phyloP scores from a whole-genome alignment of 2,888 invertebrate genomes.

The Apantesis nais region DNA sequence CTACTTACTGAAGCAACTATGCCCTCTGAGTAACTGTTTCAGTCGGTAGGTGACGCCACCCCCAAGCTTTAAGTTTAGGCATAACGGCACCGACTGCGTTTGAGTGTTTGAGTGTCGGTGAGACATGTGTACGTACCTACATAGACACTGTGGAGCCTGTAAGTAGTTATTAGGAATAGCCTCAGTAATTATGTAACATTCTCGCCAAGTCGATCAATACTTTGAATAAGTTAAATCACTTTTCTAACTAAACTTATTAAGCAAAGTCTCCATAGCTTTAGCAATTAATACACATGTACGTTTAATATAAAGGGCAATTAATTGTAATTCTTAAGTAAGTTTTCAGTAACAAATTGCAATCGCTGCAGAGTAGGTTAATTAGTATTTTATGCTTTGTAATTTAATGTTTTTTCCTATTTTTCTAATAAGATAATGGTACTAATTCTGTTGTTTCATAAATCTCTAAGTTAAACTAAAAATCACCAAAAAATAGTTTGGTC shows the following conservation, averaged over 20 bases:
- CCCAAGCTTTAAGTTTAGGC: no score
- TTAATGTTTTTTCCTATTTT: background rate
- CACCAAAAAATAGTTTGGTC: no score
- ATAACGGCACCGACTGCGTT: no score
- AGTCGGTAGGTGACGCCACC: no score
- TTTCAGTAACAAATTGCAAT: background rate
- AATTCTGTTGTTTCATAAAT: no score
- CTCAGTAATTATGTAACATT: background rate
- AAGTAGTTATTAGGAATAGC: background rate
- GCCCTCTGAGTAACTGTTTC: no score
- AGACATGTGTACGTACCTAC: background rate
- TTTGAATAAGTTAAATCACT: conserved; percentile 2
- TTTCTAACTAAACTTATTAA: conserved; percentile 5
- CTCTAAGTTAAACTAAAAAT: no score
- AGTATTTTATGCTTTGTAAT: background rate
- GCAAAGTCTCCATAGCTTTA: background rate
- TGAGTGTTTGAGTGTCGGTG: no score
- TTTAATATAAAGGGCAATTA: background rate
- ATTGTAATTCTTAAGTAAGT: background rate
- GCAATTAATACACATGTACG: background rate
- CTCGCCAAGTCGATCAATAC: background rate
- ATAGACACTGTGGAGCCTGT: background rate
- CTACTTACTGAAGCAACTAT: no score
- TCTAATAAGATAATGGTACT: no score
- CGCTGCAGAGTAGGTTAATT: background rate